A percentile compares a stretch with the other conserved stretches of the same genome.
Evolutionary conservation across 2,113 vertebrate species (phyloP).

Genomic region (Ciconia boyciana): DNA sequence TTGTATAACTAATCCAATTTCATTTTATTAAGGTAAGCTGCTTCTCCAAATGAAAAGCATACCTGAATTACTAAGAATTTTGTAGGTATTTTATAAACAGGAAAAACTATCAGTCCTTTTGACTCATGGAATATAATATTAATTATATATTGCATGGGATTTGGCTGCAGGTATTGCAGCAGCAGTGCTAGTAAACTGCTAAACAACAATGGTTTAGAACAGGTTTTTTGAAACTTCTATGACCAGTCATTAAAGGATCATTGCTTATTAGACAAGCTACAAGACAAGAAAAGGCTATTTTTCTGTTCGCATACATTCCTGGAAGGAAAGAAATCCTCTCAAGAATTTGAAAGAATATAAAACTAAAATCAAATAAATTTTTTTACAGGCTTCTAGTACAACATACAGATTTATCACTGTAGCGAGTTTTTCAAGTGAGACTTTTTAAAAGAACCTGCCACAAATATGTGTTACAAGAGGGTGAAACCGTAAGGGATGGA

Average conservation of each 20-base stretch:
- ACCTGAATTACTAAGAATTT: background rate
- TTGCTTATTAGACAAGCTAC: background rate
- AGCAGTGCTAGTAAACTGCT: background rate
- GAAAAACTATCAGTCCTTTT: background rate
- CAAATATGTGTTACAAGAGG: background rate
- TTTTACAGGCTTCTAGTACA: background rate
- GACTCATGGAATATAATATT: background rate
- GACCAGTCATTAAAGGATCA: background rate
- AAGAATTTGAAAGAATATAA: background rate
- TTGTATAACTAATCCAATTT: background rate
- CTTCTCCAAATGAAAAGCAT: background rate
- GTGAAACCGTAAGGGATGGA: background rate
- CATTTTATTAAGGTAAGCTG: background rate
- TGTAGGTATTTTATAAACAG: background rate
- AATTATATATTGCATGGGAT: background rate
- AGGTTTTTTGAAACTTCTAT: background rate
- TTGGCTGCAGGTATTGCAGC: background rate
- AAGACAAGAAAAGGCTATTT: background rate
- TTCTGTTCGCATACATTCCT: background rate
- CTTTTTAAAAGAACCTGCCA: background rate
- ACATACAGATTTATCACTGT: background rate
- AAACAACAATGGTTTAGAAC: background rate
- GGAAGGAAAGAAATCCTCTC: background rate
- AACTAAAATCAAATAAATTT: background rate
- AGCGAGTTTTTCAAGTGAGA: background rate